These are phyloP conservation scores for Macrotrachela quadricornifera DNA, from an alignment of 1,140 invertebrate species.

Conservation along the genomic window DNA sequence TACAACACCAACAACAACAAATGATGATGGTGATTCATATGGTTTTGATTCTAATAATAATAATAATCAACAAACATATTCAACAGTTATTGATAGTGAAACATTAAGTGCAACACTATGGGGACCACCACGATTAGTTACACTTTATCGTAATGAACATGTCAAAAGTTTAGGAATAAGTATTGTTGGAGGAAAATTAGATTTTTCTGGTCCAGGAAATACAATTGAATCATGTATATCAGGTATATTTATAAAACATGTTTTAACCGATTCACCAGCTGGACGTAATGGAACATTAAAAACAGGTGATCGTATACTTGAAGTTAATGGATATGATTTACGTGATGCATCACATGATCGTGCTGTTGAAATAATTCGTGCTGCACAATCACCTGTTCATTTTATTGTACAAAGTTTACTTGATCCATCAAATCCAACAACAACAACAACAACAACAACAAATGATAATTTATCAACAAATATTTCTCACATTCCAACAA, in stretches of 20 bases:
- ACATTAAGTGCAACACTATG: constrained; percentile 35
- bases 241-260: constrained; percentile 94
- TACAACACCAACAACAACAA: too few relatives aligned
- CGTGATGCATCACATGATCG: constrained; percentile 69
- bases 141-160: constrained; percentile 43
- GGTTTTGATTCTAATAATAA: too few relatives aligned
- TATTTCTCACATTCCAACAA: too few relatives aligned
- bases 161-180: constrained; percentile 61
- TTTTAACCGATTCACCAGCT: constrained; percentile 78
- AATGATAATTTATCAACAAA: too few relatives aligned
- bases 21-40: too few relatives aligned
- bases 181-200: constrained; percentile 68
- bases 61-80: too few relatives aligned
- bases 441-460: too few relatives aligned
- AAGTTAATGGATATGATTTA: constrained; percentile 60
- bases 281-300: constrained; percentile 63
- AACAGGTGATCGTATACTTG: constrained; percentile 36
- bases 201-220: neutral
- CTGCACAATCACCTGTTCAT: constrained; percentile 61
- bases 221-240: constrained; percentile 38
- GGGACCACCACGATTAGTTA: constrained; percentile 55
- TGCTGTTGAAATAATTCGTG: constrained; percentile 82
- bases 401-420: constrained; percentile 78
- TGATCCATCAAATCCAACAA: constrained; percentile 8
- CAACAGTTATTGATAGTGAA: too few relatives aligned